A percentile compares a stretch with the other conserved stretches of the same genome.
phyloP scores from a whole-genome alignment of 2,113 vertebrate genomes.

The Halcyon malimbica region DNA sequence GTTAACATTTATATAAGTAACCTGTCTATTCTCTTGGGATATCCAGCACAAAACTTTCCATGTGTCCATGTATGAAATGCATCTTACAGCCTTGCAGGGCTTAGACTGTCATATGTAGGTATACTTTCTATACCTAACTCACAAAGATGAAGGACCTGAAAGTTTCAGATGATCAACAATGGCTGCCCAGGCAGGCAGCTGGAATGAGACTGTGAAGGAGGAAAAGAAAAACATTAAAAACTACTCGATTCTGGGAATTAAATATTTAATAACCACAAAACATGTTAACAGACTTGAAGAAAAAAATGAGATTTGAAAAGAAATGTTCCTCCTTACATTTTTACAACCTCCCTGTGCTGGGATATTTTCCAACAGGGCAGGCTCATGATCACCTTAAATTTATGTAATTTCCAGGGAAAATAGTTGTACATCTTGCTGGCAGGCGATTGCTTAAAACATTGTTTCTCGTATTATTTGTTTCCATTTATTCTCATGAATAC shows the following conservation, averaged over 20 bases:
- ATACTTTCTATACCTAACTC: background rate
- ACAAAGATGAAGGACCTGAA: background rate
- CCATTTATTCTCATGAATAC: background rate
- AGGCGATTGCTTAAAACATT: background rate
- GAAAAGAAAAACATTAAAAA: background rate
- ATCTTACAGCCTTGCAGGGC: background rate
- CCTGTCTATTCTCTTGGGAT: background rate
- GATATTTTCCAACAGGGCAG: background rate
- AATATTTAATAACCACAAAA: background rate
- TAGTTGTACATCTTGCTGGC: background rate
- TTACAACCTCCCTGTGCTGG: background rate
- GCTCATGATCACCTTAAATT: background rate
- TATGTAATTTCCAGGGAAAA: background rate
- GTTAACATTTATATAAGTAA: background rate
- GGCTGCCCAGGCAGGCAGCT: background rate
- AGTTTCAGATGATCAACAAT: background rate
- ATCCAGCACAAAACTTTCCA: background rate
- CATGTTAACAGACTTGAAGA: background rate
- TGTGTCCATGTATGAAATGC: background rate
- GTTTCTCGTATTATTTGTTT: background rate
- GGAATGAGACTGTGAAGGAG: background rate
- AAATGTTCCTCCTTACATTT: accelerated
- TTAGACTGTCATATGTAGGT: background rate
- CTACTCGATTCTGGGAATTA: background rate
- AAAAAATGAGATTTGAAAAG: background rate